phyloP scores from a whole-genome alignment of 2,113 vertebrate genomes.

The Gadus macrocephalus region DNA sequence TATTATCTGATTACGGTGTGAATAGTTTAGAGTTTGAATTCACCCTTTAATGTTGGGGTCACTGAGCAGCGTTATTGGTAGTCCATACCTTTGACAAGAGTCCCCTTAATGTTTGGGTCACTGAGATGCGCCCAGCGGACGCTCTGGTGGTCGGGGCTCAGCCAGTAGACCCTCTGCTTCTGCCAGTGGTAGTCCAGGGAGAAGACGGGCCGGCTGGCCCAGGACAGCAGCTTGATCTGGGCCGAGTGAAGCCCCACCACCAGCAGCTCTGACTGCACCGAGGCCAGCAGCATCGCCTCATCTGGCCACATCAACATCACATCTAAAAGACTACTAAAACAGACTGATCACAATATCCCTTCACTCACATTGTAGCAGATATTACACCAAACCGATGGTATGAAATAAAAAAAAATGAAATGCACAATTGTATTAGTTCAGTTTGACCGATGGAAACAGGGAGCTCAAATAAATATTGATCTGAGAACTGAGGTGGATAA shows the following conservation, averaged over 20 bases:
- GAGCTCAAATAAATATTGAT: no score
- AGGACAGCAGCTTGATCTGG: conserved; percentile 67
- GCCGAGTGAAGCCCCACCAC: conserved; percentile 74
- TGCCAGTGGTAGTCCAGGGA: conserved; percentile 82
- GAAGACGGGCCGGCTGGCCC: conserved; percentile 73
- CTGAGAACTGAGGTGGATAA: no score
- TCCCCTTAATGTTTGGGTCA: conserved; percentile 67
- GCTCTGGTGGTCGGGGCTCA: conserved; percentile 80
- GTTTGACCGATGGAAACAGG: no score
- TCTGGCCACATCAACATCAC: conserved; percentile 48
- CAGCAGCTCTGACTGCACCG: conserved; percentile 78
- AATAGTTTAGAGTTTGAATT: no score
- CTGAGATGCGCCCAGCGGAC: conserved; percentile 79
- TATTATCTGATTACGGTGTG: no score
- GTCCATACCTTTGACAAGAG: conserved; percentile 80
- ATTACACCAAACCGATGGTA: no score
- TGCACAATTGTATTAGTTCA: no score
- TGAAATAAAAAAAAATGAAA: no score
- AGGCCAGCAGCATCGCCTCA: conserved; percentile 80
- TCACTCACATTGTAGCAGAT: no score
- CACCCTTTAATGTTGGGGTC: not conserved
- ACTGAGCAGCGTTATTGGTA: not conserved
- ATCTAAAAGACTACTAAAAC: no score
- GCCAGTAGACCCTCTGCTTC: conserved; percentile 83
- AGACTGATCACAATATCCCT: no score